Conservation (phyloP, 1,140 invertebrate species). For the Drosophila bocki region DNA sequence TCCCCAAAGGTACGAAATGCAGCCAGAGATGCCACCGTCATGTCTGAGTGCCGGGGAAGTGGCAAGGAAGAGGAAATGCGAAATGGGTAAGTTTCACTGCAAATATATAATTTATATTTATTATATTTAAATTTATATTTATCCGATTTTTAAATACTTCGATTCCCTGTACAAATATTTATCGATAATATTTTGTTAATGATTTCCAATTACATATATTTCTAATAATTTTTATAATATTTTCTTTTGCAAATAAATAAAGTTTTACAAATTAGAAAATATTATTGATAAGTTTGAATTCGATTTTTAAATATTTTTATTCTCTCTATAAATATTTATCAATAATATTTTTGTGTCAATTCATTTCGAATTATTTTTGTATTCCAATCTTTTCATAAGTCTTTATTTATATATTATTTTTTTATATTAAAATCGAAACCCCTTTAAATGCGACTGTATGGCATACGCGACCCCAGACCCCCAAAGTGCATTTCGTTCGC, state of each 20-base stretch:
- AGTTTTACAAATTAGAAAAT: too few relatives aligned
- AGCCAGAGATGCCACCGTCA: conserved; percentile 25
- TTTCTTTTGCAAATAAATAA: too few relatives aligned
- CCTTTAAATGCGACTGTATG: conserved; percentile 18
- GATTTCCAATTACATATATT: too few relatives aligned
- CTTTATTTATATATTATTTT: too few relatives aligned
- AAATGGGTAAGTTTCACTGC: conserved; percentile 4
- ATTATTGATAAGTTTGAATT: too few relatives aligned
- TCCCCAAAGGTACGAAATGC: conserved; percentile 53
- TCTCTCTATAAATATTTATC: not conserved
- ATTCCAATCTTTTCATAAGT: too few relatives aligned
- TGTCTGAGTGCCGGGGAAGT: conserved; percentile 11
- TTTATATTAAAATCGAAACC: not conserved
- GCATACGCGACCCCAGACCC: conserved; percentile 39
- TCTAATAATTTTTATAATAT: too few relatives aligned
- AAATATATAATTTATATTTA: not conserved
- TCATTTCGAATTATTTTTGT: not conserved
- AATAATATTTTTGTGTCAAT: not conserved
- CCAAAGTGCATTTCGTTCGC: conserved; percentile 59
- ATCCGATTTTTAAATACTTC: not conserved
- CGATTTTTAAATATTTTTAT: not conserved
- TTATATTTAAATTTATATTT: not conserved
- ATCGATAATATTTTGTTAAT: not conserved
- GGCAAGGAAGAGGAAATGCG: not conserved
- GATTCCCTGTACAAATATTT: not conserved